These are phyloP conservation scores for Pammene fasciana DNA, from an alignment of 2,888 invertebrate genomes.

Conservation along the genomic window DNA sequence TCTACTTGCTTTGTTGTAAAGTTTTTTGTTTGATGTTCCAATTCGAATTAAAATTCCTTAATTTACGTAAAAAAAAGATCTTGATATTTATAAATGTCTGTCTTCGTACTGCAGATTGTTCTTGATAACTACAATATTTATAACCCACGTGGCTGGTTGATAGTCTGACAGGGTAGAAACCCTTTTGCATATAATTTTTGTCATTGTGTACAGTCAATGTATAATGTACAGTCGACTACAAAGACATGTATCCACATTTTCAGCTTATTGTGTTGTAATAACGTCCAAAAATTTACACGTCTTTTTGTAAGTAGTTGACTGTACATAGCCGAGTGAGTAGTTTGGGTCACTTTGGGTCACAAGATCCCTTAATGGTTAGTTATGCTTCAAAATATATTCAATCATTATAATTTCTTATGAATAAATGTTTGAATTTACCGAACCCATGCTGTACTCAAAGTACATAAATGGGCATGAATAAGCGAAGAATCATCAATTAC, in stretches of 20 bases:
- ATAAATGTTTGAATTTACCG: not conserved
- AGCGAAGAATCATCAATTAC: conserved; percentile 21
- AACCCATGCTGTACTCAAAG: not conserved
- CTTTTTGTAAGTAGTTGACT: no score
- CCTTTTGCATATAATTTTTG: no score
- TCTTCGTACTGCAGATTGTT: conserved; percentile 1
- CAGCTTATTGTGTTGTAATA: no score
- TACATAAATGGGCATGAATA: not conserved
- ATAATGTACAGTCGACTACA: not conserved
- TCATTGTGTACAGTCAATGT: no score
- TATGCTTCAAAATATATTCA: not conserved
- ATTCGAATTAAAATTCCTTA: no score
- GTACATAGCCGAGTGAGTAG: no score
- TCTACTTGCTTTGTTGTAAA: no score
- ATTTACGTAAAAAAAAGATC: not conserved
- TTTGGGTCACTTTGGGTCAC: no score
- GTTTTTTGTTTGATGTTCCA: no score
- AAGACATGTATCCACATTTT: no score
- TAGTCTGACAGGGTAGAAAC: not conserved
- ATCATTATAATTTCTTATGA: not conserved
- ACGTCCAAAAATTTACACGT: no score
- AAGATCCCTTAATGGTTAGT: no score
- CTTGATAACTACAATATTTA: conserved; percentile 16
- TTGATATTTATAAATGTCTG: conserved; percentile 5
- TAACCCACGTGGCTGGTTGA: not conserved